Percentiles rank a stretch among this genome's conserved stretches.
Conservation (phyloP, 2,888 invertebrate species). For the Digitonthophagus gazella region DNA sequence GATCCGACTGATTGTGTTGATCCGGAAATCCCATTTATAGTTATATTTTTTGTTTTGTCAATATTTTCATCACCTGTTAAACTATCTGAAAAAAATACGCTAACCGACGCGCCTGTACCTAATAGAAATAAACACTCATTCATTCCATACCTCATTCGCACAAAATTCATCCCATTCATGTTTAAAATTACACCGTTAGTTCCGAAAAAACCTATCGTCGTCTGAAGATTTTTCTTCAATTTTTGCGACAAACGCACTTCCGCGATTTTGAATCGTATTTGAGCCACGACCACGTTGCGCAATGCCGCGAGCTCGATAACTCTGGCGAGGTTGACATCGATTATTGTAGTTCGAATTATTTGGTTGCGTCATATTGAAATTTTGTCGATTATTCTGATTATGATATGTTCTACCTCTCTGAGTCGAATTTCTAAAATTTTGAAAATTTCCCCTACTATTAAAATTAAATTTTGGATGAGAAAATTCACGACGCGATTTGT, state of each 20-base stretch:
- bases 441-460: neutral
- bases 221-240: neutral
- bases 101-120: neutral
- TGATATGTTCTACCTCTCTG: neutral
- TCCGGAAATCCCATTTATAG: slow-evolving; percentile 11
- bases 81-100: neutral
- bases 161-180: slow-evolving; percentile 19
- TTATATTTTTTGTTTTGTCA: neutral
- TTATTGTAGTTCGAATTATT: neutral
- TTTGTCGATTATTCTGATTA: neutral
- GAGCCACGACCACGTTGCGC: too few species aligned
- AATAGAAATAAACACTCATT: neutral
- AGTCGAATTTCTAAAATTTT: neutral
- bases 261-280: too few species aligned
- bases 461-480: neutral
- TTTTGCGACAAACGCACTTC: neutral
- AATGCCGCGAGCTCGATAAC: too few species aligned
- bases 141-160: slow-evolving; percentile 11
- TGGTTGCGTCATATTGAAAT: neutral
- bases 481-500: too few species aligned
- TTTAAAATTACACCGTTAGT: slow-evolving; percentile 7
- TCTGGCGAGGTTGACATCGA: neutral
- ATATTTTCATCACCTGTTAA: neutral
- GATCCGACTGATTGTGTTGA: slow-evolving; percentile 15
- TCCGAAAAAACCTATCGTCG: slow-evolving; percentile 13